These are phyloP conservation scores for Sorex maritimensis DNA, from an alignment of 2,797 vertebrate genomes.

Conservation along the genomic window DNA sequence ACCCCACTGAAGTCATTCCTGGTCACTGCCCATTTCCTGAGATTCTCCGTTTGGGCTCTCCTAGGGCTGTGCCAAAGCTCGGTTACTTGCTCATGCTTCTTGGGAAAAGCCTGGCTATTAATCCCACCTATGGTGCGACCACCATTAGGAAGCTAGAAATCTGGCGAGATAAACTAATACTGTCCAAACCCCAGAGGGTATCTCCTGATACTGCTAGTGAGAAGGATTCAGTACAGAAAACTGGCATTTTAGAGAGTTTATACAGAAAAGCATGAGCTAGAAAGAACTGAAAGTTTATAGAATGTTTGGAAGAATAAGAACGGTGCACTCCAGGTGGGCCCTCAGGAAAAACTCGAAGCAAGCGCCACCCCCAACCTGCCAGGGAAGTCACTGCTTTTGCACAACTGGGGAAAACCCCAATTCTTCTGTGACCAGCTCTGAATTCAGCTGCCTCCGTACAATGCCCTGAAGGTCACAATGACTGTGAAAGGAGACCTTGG, in stretches of 20 bases:
- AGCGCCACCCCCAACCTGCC: not conserved
- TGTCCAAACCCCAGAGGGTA: constrained; percentile 26
- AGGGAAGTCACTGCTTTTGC: not conserved
- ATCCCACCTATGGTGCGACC: constrained; percentile 1
- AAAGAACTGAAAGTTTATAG: not conserved
- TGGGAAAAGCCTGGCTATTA: constrained; percentile 59
- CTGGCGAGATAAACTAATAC: constrained; percentile 25
- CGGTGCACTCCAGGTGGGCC: not conserved
- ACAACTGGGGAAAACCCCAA: not conserved
- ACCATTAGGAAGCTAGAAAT: not conserved
- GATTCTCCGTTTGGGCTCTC: not conserved
- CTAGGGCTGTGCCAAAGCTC: not conserved
- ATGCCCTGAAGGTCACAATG: not conserved
- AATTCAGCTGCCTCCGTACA: not conserved
- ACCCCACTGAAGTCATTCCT: not conserved
- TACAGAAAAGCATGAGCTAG: not conserved
- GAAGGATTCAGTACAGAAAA: constrained; percentile 6
- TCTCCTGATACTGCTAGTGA: constrained; percentile 29
- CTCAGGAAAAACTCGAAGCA: constrained; percentile 18
- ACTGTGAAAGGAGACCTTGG: not conserved
- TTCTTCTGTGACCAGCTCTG: not conserved
- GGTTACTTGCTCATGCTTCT: constrained; percentile 44
- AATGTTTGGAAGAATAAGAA: not conserved
- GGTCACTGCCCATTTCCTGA: not conserved
- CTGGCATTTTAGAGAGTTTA: constrained; percentile 6